Conservation (phyloP, 2,888 invertebrate species). For the Mesorhabditis spiculigera region DNA sequence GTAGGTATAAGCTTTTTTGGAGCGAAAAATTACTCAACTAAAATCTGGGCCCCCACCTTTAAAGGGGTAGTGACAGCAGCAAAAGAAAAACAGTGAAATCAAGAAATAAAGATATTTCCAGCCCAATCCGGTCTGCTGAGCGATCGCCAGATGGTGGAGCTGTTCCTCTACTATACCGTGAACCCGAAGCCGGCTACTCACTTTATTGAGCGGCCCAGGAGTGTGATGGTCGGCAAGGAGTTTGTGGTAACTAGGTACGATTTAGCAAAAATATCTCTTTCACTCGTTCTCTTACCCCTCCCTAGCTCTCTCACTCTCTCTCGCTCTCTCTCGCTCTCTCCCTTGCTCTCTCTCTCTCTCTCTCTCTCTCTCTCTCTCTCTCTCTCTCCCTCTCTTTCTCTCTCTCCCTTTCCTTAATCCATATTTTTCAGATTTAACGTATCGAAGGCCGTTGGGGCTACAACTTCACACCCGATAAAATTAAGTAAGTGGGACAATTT, state of each 20-base stretch:
- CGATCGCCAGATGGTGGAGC: slow-evolving; percentile 74
- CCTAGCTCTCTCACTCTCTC: no score
- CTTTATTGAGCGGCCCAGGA: slow-evolving; percentile 61
- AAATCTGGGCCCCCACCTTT: no score
- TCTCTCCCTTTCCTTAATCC: no score
- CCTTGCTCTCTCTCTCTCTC: no score
- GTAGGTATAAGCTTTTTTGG: background rate
- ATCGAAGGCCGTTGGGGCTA: slow-evolving; percentile 81
- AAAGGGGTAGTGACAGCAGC: no score
- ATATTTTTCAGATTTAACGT: slow-evolving; percentile 68
- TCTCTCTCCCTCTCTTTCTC: no score
- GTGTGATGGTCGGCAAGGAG: slow-evolving; percentile 26
- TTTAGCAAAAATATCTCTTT: background rate
- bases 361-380: no score
- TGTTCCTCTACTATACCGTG: slow-evolving; percentile 66
- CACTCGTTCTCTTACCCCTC: slow-evolving; percentile 16
- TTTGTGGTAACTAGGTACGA: slow-evolving; percentile 17
- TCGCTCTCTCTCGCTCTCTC: no score
- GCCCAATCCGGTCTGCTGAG: slow-evolving; percentile 71
- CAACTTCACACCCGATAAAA: slow-evolving; percentile 77
- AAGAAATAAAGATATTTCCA: slow-evolving; percentile 23
- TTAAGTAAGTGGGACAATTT: slow-evolving; percentile 64
- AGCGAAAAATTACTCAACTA: no score
- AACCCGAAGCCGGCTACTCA: slow-evolving; percentile 75
- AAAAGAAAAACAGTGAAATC: background rate